Evolutionary conservation across 2,113 vertebrate genomes (phyloP).

Genomic region (Tauraco erythrolophus): DNA sequence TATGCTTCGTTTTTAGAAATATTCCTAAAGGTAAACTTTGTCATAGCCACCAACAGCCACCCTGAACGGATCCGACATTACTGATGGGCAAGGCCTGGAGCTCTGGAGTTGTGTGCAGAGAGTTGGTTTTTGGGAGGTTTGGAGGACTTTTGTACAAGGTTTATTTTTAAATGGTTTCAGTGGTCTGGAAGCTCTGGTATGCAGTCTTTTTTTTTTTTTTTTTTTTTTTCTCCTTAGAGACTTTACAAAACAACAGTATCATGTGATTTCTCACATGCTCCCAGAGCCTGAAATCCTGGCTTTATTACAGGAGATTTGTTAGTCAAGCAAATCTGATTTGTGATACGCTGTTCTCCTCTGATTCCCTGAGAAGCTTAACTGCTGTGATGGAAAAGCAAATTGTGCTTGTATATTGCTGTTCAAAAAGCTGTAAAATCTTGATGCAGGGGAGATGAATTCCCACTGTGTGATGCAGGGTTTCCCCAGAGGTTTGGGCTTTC

Average conservation of each 20-base stretch:
- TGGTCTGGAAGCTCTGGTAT: conserved; percentile 23
- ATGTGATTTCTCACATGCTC: conserved; percentile 50
- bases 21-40: neutral
- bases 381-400: neutral
- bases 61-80: neutral
- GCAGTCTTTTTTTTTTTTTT: neutral
- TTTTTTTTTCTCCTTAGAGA: neutral
- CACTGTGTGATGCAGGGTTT: neutral
- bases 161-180: neutral
- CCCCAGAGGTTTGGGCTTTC: neutral
- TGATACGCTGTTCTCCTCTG: neutral
- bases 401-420: neutral
- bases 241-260: neutral
- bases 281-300: conserved; percentile 37
- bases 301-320: conserved; percentile 26
- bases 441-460: neutral
- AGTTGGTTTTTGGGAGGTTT: neutral
- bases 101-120: neutral
- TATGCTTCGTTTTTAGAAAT: neutral
- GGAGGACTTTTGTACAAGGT: neutral
- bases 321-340: conserved; percentile 10
- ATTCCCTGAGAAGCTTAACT: neutral
- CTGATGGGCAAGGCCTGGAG: neutral
- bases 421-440: neutral
- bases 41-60: neutral